Evolutionary conservation across 2,113 vertebrate species (phyloP).

Genomic region (Apodemus speciosus): DNA sequence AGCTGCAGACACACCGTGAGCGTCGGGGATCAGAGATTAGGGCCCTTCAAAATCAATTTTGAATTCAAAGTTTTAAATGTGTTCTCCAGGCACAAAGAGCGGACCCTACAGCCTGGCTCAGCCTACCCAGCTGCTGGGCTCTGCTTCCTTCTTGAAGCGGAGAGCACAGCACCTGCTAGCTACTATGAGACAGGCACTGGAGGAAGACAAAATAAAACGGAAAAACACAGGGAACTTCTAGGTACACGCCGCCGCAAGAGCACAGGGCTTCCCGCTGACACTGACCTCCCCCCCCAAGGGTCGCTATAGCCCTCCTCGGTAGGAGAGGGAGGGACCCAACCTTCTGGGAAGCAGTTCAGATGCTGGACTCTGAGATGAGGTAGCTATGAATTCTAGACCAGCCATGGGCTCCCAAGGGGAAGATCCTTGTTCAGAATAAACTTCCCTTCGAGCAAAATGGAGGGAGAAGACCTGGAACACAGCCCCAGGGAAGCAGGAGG

Average conservation of each 20-base stretch:
- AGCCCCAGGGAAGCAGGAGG: background rate
- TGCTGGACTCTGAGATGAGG: background rate
- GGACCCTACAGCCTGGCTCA: slow-evolving; percentile 72
- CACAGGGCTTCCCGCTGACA: background rate
- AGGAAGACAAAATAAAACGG: background rate
- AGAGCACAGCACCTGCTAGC: slow-evolving; percentile 15
- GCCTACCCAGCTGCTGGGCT: slow-evolving; percentile 40
- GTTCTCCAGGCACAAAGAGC: slow-evolving; percentile 78
- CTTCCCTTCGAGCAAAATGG: background rate
- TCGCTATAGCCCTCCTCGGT: background rate
- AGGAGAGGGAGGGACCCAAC: accelerated
- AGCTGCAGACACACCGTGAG: slow-evolving; percentile 84
- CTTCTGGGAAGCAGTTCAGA: background rate
- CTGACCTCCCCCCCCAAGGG: background rate
- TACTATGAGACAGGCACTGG: background rate
- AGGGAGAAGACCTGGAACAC: background rate
- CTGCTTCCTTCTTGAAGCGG: slow-evolving; percentile 3
- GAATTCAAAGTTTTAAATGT: slow-evolving; percentile 89
- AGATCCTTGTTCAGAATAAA: background rate
- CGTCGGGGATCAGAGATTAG: slow-evolving; percentile 87
- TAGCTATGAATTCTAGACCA: background rate
- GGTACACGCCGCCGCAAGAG: background rate
- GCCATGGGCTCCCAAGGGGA: background rate
- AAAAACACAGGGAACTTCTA: background rate
- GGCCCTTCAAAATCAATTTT: slow-evolving; percentile 89